Base-by-base conservation (phyloP, 2,113 vertebrate genomes). In the Butorides virescens region DNA sequence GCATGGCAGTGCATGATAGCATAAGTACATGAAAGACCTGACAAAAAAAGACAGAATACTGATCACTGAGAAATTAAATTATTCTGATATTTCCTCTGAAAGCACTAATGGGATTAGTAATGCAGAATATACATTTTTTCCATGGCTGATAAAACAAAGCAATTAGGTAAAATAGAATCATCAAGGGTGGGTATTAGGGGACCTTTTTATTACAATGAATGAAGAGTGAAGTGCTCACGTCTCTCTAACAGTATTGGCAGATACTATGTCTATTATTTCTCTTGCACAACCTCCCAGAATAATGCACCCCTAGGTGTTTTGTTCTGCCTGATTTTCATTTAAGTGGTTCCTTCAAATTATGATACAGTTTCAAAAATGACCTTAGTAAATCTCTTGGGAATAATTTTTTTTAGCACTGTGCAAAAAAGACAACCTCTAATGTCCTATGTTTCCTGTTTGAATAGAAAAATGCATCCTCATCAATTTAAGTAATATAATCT, bases 351-450 rank as follows among this genome's bases (percentile, higher is more conserved):
- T 66, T n/a, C 3, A 92, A 93, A 90, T 94, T 76, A 55, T 18
- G 34, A 46, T 62, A 74, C 47, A 73, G 52, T 82, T 88, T 95
- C 29, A 87, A 95, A 96, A 96, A 72, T 59, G 36, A 71, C 80
- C 86, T 79, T 81, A 49, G 12, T n/a, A 93, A 90, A 92, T 87
- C 39, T 32, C 34, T 59, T n/a, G 73, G 34, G 56, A 92, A 66
- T 39, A 61, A 56, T 49, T 80, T 23, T 90, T 90, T 95, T 83
- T 49, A 94, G 15, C 67, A 73, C 46, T 63, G 49, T 14, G 7
- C 46, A 90, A 63, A 91, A 86, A 86, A 77, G n/a, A 13, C 22
- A 63, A 23, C n/a, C 13, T 75, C 21, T 67, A 27, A 89, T n/a
- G n/a, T 85, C 16, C 32, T 70, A 1, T 26, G n/a, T 46, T 93